Evolutionary conservation across 1,140 invertebrate genomes (phyloP).

Genomic region (Drosophila eugracilis): DNA sequence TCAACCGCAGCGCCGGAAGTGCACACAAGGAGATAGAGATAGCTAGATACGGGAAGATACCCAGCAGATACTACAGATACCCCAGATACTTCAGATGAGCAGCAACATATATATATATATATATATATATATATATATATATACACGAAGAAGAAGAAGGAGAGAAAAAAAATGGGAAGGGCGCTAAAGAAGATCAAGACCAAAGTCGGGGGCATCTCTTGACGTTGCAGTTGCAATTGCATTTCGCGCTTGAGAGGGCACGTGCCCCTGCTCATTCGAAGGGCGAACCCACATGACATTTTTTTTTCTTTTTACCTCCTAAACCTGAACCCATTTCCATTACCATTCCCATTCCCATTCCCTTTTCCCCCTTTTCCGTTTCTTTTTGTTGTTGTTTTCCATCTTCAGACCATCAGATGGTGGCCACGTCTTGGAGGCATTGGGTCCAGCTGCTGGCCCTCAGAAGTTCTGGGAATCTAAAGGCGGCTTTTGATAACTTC

Average conservation of each 20-base stretch:
- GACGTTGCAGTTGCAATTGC: constrained; percentile 53
- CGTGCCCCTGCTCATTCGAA: constrained; percentile 63
- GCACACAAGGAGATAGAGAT: constrained; percentile 43
- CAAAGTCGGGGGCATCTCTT: constrained; percentile 47
- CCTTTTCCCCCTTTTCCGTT: too few species aligned
- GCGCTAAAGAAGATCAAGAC: constrained; percentile 39
- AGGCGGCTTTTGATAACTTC: too few species aligned
- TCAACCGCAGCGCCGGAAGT: constrained; percentile 75
- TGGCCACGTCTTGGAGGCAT: background rate
- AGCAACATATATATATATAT: background rate
- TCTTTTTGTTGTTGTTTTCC: background rate
- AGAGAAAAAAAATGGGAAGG: constrained; percentile 5
- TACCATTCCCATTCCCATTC: background rate
- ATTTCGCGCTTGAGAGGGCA: constrained; percentile 80
- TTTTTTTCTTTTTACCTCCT: constrained; percentile 32
- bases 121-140: too few species aligned
- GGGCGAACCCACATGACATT: constrained; percentile 76
- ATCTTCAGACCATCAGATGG: constrained; percentile 18
- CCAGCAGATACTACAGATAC: constrained; percentile 7
- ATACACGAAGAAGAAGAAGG: background rate
- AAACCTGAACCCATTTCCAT: constrained; percentile 24
- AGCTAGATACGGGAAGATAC: constrained; percentile 24
- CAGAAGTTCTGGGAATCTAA: background rate
- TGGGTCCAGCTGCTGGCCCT: constrained; percentile 17
- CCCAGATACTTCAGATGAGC: constrained; percentile 9